Conservation (phyloP, 2,888 invertebrate genomes). For the Ischnus inquisitorius region DNA sequence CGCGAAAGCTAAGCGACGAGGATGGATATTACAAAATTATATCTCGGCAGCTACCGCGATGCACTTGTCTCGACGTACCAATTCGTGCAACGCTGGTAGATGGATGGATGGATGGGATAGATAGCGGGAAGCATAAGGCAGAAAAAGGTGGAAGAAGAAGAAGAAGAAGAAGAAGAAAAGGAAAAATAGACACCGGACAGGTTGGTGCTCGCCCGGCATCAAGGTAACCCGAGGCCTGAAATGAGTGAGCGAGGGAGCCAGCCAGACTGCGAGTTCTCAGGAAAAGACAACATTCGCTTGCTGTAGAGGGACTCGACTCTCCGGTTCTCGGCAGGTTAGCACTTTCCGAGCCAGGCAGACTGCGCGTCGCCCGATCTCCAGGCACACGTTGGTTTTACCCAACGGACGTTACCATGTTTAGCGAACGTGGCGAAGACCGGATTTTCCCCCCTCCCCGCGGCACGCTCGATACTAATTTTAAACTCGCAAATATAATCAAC, state of each 20-base stretch:
- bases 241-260: conserved; percentile 36
- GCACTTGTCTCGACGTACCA: not conserved
- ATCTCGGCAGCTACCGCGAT: not conserved
- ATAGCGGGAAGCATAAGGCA: conserved; percentile 3
- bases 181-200: conserved; percentile 28
- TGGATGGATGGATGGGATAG: not conserved
- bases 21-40: not conserved
- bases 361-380: conserved; percentile 77
- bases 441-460: conserved; percentile 57
- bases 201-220: conserved; percentile 41
- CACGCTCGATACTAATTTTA: conserved; percentile 49
- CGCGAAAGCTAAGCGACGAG: not conserved
- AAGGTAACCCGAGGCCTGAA: conserved; percentile 22
- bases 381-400: conserved; percentile 58
- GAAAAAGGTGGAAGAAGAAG: conserved; percentile 3
- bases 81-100: conserved; percentile 2
- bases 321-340: conserved; percentile 64
- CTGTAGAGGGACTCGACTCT: conserved; percentile 39
- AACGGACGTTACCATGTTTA: conserved; percentile 73
- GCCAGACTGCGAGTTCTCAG: conserved; percentile 37
- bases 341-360: conserved; percentile 74
- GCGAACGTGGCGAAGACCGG: conserved; percentile 71
- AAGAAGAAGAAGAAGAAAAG: conserved; percentile 19
- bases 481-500: conserved; percentile 31
- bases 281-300: conserved; percentile 34